Evolutionary conservation across 1,140 invertebrate species (phyloP), one percentile per base, ranked within the genome.

Genomic region (Ganaspis sp.): DNA sequence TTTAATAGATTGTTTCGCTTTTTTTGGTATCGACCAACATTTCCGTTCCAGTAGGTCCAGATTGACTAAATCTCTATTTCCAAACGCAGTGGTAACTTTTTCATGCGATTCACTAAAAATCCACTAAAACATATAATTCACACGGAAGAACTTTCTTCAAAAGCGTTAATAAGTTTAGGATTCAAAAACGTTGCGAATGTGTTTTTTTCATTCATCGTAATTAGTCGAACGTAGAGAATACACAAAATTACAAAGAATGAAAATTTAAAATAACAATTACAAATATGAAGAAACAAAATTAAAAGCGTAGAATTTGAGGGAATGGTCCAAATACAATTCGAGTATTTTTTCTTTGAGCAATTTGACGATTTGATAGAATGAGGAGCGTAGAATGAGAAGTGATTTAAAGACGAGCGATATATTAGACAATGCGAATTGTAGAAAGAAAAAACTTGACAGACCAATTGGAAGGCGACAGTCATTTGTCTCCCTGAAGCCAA

Each of bases 391-490:
- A 45, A 69, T 69, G 26, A 29, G n/a, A 5, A 40, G 42, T 70
- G 74, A 72, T 72, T 74, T 74, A 72, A 40, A 72, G 64, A n/a
- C 17, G n/a, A 64, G 38, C 54, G 53, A 42, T 40, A 75, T 73
- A 19, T 69, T 49, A 73, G 54, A 77, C 58, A 73, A 77, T 77
- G 76, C 26, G 76, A 70, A 42, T 73, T 45, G 19, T 49, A 26
- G 58, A 72, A 77, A 74, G 17, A 45, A 72, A 75, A 72, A 80
- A 76, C 45, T 76, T 83, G 82, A 78, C 82, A 78, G 75, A 77
- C 77, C 81, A 84, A 84, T 84, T 82, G 77, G 71, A 75, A 74
- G 76, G 81, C 77, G 83, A 84, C 79, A 82, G 79, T 82, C 83
- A 82, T 84, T 84, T 82, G 83, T 84, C 81, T 84, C 79, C 71